These are phyloP conservation scores for Ancistrus triradiatus DNA, from an alignment of 2,113 vertebrate species.

Conservation along the genomic window DNA sequence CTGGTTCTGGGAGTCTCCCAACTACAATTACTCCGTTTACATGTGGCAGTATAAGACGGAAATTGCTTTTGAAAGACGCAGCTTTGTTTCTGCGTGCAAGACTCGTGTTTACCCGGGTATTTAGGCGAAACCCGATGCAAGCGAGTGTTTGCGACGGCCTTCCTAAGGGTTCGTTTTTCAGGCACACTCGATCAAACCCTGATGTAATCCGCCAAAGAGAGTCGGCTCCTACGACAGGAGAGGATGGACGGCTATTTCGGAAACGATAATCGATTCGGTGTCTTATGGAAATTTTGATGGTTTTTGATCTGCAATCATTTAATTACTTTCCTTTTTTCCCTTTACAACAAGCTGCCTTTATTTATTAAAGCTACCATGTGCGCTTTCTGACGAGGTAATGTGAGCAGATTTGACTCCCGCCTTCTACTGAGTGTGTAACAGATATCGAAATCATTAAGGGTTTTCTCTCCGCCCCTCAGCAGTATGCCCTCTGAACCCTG, in stretches of 20 bases:
- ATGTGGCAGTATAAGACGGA: constrained; percentile 68
- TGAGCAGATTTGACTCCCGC: constrained; percentile 56
- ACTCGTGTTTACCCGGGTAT: constrained; percentile 79
- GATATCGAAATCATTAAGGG: constrained; percentile 98
- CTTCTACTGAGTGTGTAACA: constrained; percentile 84
- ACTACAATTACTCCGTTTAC: constrained; percentile 74
- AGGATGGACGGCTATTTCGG: no score
- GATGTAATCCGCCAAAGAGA: constrained; percentile 70
- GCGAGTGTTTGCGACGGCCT: constrained; percentile 75
- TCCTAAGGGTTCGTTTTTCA: constrained; percentile 65
- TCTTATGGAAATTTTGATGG: no score
- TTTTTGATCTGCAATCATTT: no score
- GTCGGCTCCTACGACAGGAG: constrained; percentile 54
- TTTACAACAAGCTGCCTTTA: no score
- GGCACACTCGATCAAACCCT: constrained; percentile 74
- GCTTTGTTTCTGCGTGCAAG: constrained; percentile 78
- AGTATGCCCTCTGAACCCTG: constrained; percentile 81
- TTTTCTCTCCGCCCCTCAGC: constrained; percentile 76
- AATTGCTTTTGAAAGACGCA: constrained; percentile 73
- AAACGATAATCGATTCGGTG: no score
- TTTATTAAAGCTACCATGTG: constrained; percentile 49
- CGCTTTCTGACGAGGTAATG: constrained; percentile 57
- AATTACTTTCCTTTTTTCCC: no score
- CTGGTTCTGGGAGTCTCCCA: constrained; percentile 63
- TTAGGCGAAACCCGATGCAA: constrained; percentile 80